Base-by-base conservation (phyloP, 2,888 invertebrate species). In the Deilephila porcellus region DNA sequence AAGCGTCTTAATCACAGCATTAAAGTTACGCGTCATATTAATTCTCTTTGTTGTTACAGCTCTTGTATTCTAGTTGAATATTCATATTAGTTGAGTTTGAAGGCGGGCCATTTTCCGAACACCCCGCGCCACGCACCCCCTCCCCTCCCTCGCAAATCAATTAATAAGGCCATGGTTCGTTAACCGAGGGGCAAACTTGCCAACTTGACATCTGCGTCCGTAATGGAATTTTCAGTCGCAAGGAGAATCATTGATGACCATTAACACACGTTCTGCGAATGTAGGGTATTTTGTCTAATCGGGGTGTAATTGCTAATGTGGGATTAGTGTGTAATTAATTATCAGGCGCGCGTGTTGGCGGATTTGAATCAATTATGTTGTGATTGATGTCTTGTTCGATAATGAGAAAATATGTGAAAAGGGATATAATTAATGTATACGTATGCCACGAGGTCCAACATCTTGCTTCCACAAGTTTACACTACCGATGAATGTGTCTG, bases 121-220 rank as follows among this genome's bases (percentile, higher is more conserved):
- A 80, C 80, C 82, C 53, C 53, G 53, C 53, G 19, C 53, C 56
- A n/a, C 56, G 3, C 56, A 1, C n/a, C 79, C 79, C 73, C 76
- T 79, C 79, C 82, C 82, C 82, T 80, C 75, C 62, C 80, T 79
- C 79, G 77, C 80, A 88, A 90, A 90, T 89, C 91, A 92, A 92
- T 92, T 93, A 92, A 91, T 91, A 87, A 83, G 83, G 88, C 79
- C 79, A 83, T 81, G 91, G 86, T 89, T 91, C 86, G 92, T 91
- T 91, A 90, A 80, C 74, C 86, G 80, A 67, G 67, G 67, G 81
- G 78, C 85, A 82, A 88, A 86, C 82, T 88, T 81, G 75, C 75
- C 76, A 81, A 78, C 80, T 85, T 91, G 92, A 91, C 92, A 92
- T 87, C 83, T 85, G 81, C 70, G 77, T 76, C 67, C 60, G 76